Conservation (phyloP, 2,113 vertebrate genomes). For the Eublepharis macularius region DNA sequence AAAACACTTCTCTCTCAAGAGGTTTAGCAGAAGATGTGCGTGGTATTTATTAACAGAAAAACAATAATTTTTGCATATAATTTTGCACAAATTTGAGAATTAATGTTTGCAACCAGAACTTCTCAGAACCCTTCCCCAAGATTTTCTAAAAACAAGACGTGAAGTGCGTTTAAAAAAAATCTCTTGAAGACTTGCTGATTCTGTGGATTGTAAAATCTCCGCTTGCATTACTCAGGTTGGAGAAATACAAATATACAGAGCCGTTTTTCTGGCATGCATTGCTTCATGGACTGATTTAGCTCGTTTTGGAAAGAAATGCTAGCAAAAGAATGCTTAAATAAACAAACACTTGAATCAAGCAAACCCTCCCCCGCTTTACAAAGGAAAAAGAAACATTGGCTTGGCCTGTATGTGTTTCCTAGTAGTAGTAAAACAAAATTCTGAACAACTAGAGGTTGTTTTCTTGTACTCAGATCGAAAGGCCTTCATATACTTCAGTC, state of each 20-base stretch:
- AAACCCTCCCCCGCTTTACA: background rate
- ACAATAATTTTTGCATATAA: background rate
- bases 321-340: conserved; percentile 34
- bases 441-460: conserved; percentile 3
- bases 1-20: background rate
- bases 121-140: background rate
- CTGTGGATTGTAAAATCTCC: background rate
- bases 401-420: background rate
- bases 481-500: conserved; percentile 31
- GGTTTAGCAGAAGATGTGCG: background rate
- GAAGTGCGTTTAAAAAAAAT: background rate
- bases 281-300: background rate
- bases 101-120: background rate
- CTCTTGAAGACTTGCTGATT: background rate
- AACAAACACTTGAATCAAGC: conserved; percentile 12
- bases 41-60: background rate
- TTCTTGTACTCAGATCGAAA: conserved; percentile 24
- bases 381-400: conserved; percentile 19
- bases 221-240: conserved; percentile 7
- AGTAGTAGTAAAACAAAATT: background rate
- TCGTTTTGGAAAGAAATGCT: background rate
- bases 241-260: conserved; percentile 30
- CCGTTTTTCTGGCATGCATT: conserved; percentile 22
- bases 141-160: background rate
- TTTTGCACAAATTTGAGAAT: background rate